Evolutionary conservation across 2,888 invertebrate genomes (phyloP).

Genomic region (Caenorhabditis wallacei): DNA sequence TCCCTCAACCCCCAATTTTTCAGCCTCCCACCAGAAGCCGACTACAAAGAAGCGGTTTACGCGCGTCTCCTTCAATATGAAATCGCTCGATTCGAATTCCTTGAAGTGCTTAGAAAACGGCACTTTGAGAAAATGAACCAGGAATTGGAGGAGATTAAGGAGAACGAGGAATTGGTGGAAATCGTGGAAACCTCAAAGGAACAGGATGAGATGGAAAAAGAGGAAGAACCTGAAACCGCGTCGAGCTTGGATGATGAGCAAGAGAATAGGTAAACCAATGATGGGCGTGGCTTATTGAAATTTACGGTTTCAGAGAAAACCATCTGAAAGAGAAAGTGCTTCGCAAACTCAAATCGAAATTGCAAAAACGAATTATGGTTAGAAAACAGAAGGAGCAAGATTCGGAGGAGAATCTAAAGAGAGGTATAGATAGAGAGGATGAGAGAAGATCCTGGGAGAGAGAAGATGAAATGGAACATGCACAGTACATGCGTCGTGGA

Average conservation of each 20-base stretch:
- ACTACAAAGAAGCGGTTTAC: slow-evolving; percentile 4
- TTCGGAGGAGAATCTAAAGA: no score
- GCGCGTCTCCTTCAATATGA: slow-evolving; percentile 7
- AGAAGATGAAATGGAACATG: slow-evolving; percentile 8
- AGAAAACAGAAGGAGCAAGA: not conserved
- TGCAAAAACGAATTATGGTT: slow-evolving; percentile 8
- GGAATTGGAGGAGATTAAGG: not conserved
- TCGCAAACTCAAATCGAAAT: slow-evolving; percentile 9
- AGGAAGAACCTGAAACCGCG: not conserved
- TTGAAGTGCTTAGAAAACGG: not conserved
- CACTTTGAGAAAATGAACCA: not conserved
- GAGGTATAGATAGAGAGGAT: no score
- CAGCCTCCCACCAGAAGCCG: not conserved
- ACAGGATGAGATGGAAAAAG: not conserved
- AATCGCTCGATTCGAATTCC: not conserved
- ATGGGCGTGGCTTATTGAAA: not conserved
- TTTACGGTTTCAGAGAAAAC: slow-evolving; percentile 7
- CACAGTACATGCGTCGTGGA: slow-evolving; percentile 13
- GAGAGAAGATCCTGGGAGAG: not conserved
- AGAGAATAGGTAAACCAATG: not conserved
- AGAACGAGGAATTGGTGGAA: no score
- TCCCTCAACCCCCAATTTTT: not conserved
- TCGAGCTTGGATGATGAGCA: no score
- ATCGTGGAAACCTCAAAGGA: no score
- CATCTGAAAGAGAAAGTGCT: slow-evolving; percentile 17